These are phyloP conservation scores for Hyaena hyaena DNA, from an alignment of 2,113 vertebrate genomes.

Conservation along the genomic window DNA sequence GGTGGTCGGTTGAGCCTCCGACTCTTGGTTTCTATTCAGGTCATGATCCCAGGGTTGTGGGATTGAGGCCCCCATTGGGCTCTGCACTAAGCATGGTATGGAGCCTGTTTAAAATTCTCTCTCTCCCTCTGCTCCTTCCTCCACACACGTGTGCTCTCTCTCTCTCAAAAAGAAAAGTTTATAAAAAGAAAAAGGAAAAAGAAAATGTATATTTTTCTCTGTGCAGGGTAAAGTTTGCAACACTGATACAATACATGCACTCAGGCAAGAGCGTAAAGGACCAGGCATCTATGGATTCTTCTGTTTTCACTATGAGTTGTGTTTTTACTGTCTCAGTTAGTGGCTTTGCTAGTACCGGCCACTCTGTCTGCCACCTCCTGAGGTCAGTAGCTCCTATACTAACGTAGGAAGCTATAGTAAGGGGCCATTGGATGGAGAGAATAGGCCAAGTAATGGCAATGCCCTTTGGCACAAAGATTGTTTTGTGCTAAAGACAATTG, in stretches of 20 bases:
- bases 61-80: too few species aligned
- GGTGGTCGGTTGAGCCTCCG: too few species aligned
- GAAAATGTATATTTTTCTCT: not conserved
- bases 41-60: too few species aligned
- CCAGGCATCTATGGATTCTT: not conserved
- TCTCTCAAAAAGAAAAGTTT: too few species aligned
- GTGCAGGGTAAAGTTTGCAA: not conserved
- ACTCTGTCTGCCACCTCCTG: not conserved
- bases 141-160: too few species aligned
- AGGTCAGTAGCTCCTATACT: not conserved
- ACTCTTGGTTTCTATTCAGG: too few species aligned
- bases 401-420: not conserved
- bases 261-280: not conserved
- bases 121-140: too few species aligned
- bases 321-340: not conserved
- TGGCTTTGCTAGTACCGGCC: not conserved
- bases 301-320: not conserved
- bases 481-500: not conserved
- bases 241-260: too few species aligned
- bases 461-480: not conserved
- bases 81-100: too few species aligned
- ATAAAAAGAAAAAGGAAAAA: too few species aligned
- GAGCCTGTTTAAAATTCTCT: too few species aligned
- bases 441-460: not conserved
- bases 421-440: not conserved